Base-by-base conservation (phyloP, 2,888 invertebrate species). In the Chironomus riparius region DNA sequence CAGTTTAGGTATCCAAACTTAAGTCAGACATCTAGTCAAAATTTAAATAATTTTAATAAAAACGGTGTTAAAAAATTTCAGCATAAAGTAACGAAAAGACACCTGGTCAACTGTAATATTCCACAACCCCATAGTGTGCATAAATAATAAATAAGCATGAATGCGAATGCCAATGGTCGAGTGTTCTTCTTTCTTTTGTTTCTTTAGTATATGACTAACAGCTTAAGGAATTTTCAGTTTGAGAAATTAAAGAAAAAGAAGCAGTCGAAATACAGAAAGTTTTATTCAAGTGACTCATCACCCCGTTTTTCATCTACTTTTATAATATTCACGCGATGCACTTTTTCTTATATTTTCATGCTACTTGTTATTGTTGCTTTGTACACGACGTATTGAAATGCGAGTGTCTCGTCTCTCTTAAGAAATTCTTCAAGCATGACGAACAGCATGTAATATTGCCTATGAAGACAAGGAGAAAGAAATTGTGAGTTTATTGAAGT, bases 401-500 rank as follows among this genome's bases (percentile, higher is more conserved):
- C n/a, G 18, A 18, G 56, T 56, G 56, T 56, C 56, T 68, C 28
- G 62, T 62, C 62, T 47, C 18, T 18, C 21, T 38, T 13, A 56
- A 47, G 28, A 74, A 65, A 74, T 74, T 74, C 48, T 74, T 62
- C 28, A 74, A 47, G 47, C 65, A 74, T 74, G 74, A 74, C 24
- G 68, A 28, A 38, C 24, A 56, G 18, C 15, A 56, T 18, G 18
- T 56, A 56, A 56, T n/a, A 15, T n/a, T 18, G 24, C 65, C 21
- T 12, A 21, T 24, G 38, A 38, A 38, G 38, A 65, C 0, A 22
- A 24, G 65, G 13, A 56, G 56, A 18, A 50, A 50, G 50, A 50
- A 15, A 15, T 62, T 62, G 3, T 22, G 13, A 21, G 7, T 15
- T 18, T 56, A 56, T 56, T 56, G 15, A 56, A 18, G 56, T 56